phyloP scores from a whole-genome alignment of 2,113 vertebrate species.

The Balaeniceps rex region DNA sequence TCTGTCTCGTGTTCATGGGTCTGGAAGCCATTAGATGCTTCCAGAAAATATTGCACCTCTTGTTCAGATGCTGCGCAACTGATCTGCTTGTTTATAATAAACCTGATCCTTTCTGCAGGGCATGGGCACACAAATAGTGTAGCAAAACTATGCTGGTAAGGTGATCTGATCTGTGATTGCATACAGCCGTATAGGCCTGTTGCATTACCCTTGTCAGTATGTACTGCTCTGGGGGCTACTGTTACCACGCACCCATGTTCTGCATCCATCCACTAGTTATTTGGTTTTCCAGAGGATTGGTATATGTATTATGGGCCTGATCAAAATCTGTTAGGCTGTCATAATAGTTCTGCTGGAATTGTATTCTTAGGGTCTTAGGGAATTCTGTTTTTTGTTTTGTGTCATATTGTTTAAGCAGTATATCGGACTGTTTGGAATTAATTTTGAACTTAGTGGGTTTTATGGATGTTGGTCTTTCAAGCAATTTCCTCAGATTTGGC shows the following conservation, averaged over 20 bases:
- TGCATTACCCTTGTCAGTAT: accelerated
- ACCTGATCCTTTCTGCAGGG: not conserved
- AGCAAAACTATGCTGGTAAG: accelerated
- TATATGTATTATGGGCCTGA: too few relatives aligned
- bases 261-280: too few relatives aligned
- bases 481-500: not conserved
- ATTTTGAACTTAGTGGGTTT: not conserved
- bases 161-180: not conserved
- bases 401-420: not conserved
- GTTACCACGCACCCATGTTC: too few relatives aligned
- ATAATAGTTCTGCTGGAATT: not conserved
- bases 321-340: too few relatives aligned
- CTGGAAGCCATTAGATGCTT: not conserved
- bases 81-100: not conserved
- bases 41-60: not conserved
- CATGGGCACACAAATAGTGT: accelerated
- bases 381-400: not conserved
- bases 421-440: not conserved
- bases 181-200: accelerated
- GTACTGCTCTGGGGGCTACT: not conserved
- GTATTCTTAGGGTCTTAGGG: not conserved
- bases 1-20: accelerated
- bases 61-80: not conserved
- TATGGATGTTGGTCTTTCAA: not conserved
- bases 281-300: too few relatives aligned